Conservation (phyloP, 92 coral and sea anemone species). For the Actinernus sp. region DNA sequence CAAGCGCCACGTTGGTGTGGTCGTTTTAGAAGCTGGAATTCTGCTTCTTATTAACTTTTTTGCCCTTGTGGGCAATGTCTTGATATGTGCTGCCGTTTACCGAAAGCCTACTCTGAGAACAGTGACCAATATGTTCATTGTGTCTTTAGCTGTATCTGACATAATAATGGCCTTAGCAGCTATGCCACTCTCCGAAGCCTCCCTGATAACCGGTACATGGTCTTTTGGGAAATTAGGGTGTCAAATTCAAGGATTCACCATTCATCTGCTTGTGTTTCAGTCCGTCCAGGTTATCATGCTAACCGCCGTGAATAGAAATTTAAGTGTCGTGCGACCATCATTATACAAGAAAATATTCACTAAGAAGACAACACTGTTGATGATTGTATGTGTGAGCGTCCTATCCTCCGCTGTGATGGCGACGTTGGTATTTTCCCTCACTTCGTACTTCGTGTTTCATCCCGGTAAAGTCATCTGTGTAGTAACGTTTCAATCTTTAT, state of each 20-base stretch:
- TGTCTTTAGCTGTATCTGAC: constrained; percentile 73
- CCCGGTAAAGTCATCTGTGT: constrained; percentile 87
- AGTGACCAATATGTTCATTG: constrained; percentile 79
- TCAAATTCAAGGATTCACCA: constrained; percentile 80
- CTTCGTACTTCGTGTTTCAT: constrained; percentile 66
- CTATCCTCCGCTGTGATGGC: constrained; percentile 68
- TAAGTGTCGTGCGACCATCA: constrained; percentile 71
- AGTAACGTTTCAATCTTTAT: constrained; percentile 34
- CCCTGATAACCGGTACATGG: constrained; percentile 59
- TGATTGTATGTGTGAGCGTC: constrained; percentile 40
- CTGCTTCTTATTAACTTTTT: constrained; percentile 46
- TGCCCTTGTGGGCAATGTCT: constrained; percentile 67
- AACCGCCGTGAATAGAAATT: constrained; percentile 77
- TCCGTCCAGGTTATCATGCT: constrained; percentile 81
- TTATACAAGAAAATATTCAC: constrained; percentile 67
- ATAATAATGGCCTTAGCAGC: constrained; percentile 69
- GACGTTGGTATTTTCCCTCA: constrained; percentile 37
- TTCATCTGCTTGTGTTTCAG: constrained; percentile 71
- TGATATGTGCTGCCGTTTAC: constrained; percentile 75
- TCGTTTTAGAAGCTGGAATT: constrained; percentile 46
- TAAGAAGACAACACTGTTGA: constrained; percentile 56
- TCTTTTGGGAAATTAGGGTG: constrained; percentile 67
- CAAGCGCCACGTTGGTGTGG: constrained; percentile 40
- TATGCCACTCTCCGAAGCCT: constrained; percentile 72
- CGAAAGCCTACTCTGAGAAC: constrained; percentile 67